Evolutionary conservation across 2,797 vertebrate species (phyloP).

Genomic region (Chelon auratus): DNA sequence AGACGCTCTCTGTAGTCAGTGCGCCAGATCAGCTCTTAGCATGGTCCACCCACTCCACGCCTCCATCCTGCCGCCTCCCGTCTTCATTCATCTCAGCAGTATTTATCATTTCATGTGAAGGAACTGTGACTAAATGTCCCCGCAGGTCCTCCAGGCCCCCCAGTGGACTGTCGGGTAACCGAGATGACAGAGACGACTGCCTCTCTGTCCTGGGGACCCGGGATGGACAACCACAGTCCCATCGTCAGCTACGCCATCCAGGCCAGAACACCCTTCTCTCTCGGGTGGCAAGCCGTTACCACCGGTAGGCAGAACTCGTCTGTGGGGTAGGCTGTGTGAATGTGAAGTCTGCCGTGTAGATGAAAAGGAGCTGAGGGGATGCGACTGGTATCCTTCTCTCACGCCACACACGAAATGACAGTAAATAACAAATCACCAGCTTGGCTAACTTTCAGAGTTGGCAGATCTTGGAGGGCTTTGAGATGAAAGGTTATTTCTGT

Average conservation of each 20-base stretch:
- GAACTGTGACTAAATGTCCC: constrained; percentile 26
- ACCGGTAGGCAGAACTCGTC: constrained; percentile 84
- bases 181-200: constrained; percentile 91
- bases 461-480: constrained; percentile 55
- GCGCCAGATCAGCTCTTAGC: not conserved
- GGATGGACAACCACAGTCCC: constrained; percentile 93
- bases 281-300: constrained; percentile 93
- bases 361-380: not conserved
- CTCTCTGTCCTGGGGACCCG: constrained; percentile 91
- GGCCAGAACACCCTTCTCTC: constrained; percentile 92
- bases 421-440: constrained; percentile 56
- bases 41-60: not conserved
- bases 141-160: constrained; percentile 91
- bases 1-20: constrained; percentile 14
- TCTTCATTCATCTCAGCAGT: constrained; percentile 34
- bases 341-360: constrained; percentile 15
- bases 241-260: constrained; percentile 91
- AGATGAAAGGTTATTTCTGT: constrained; percentile 66
- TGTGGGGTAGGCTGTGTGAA: constrained; percentile 11
- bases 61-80: not conserved
- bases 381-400: constrained; percentile 37
- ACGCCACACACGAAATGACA: constrained; percentile 36
- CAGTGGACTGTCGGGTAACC: constrained; percentile 89
- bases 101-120: constrained; percentile 9
- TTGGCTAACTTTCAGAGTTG: constrained; percentile 42